Conservation (phyloP, 2,888 invertebrate species). For the Apotomis turbidana region DNA sequence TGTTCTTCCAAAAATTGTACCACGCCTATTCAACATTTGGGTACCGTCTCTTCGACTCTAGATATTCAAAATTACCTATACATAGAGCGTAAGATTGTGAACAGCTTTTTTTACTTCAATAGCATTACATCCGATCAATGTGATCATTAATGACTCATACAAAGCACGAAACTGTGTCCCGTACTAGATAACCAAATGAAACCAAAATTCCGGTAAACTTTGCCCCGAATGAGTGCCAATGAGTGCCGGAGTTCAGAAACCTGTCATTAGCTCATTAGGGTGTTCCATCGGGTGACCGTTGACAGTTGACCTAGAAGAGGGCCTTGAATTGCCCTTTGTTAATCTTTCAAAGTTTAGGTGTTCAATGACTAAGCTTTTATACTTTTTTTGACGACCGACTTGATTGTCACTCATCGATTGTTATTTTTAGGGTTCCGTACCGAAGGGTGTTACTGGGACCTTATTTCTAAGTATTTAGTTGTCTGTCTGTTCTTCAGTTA, state of each 20-base stretch:
- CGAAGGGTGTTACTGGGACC: too few relatives aligned
- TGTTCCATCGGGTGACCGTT: constrained; percentile 13
- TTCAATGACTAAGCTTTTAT: constrained; percentile 1
- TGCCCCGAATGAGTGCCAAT: constrained; percentile 35
- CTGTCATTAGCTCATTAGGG: constrained; percentile 22
- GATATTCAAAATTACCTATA: too few relatives aligned
- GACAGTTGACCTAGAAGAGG: constrained; percentile 35
- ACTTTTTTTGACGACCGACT: neutral
- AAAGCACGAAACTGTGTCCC: constrained; percentile 10
- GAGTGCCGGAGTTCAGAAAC: constrained; percentile 12
- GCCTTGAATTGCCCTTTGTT: constrained; percentile 24
- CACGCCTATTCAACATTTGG: too few relatives aligned
- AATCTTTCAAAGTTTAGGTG: neutral
- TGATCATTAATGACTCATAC: constrained; percentile 2
- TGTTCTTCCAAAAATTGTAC: too few relatives aligned
- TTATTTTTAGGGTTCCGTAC: too few relatives aligned
- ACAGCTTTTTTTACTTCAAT: neutral
- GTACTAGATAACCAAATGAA: constrained; percentile 30
- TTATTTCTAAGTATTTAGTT: too few relatives aligned
- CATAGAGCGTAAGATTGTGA: neutral
- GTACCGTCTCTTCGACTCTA: too few relatives aligned
- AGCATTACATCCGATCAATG: neutral
- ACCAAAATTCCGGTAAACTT: constrained; percentile 43
- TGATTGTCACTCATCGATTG: neutral
- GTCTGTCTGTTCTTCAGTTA: too few relatives aligned